A percentile compares a stretch with the other conserved stretches of the same genome.
Conservation (phyloP, 2,797 vertebrate genomes). For the Myotis vivesi region DNA sequence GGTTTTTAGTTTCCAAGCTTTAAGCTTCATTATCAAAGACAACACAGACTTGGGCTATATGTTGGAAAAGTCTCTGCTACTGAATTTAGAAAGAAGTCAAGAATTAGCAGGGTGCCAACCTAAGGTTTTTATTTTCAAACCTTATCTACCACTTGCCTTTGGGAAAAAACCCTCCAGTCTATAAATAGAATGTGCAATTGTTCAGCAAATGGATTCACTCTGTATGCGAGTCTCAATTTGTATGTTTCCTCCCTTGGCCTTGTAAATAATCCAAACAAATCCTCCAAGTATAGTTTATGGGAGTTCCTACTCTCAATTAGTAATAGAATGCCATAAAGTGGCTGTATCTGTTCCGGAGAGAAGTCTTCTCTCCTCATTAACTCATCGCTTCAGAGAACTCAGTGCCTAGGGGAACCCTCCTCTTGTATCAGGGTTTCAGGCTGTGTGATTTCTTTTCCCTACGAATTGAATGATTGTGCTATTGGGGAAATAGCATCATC, state of each 20-base stretch:
- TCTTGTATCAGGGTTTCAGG: constrained; percentile 70
- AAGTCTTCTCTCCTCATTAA: constrained; percentile 73
- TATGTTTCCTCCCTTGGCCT: constrained; percentile 57
- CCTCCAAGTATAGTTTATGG: constrained; percentile 64
- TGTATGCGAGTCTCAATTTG: constrained; percentile 41
- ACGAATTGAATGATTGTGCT: constrained; percentile 75
- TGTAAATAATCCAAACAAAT: constrained; percentile 72
- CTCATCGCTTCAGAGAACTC: constrained; percentile 69
- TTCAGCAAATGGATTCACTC: constrained; percentile 39
- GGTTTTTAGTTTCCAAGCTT: constrained; percentile 36
- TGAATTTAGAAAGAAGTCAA: constrained; percentile 37
- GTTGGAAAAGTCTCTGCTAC: neutral
- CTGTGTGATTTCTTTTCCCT: constrained; percentile 53
- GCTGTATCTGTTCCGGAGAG: constrained; percentile 30
- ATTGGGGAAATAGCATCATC: constrained; percentile 68
- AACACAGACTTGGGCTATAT: neutral
- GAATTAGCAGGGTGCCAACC: constrained; percentile 12
- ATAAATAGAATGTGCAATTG: constrained; percentile 64
- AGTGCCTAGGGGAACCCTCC: constrained; percentile 70
- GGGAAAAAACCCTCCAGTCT: neutral
- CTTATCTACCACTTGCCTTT: constrained; percentile 22
- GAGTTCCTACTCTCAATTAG: constrained; percentile 67
- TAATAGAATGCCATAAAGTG: constrained; percentile 57
- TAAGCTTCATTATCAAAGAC: neutral
- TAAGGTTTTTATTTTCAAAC: neutral